Evolutionary conservation across 1,140 invertebrate genomes (phyloP).

Genomic region (Bombus difficillimus): DNA sequence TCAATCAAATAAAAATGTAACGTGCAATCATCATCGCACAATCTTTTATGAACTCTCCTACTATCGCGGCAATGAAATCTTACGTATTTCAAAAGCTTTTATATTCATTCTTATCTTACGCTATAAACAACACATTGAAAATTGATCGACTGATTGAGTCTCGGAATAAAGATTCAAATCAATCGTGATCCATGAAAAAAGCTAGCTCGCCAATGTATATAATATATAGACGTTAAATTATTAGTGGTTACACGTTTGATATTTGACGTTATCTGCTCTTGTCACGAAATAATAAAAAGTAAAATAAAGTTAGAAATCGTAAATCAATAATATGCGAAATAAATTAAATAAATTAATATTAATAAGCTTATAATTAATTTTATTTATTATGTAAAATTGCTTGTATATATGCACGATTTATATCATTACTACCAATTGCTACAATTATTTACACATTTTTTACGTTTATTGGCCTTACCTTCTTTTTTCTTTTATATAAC

Average conservation of each 20-base stretch:
- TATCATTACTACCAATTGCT: too few species aligned
- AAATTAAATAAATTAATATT: not conserved
- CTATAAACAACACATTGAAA: not conserved
- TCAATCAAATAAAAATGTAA: conserved; percentile 13
- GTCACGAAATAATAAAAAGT: not conserved
- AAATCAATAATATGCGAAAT: not conserved
- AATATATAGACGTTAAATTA: too few species aligned
- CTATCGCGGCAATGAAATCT: not conserved
- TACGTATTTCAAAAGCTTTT: not conserved
- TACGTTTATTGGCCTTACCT: too few species aligned
- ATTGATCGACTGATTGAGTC: not conserved
- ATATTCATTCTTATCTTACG: too few species aligned
- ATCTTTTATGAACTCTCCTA: not conserved
- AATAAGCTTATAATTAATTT: too few species aligned
- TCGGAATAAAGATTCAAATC: not conserved
- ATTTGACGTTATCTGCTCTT: not conserved
- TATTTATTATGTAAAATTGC: not conserved
- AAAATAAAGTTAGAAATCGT: not conserved
- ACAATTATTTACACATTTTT: too few species aligned
- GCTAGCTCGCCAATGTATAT: too few species aligned
- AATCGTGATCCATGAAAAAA: not conserved
- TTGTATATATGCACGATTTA: not conserved
- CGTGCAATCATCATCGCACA: not conserved
- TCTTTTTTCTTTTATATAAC: too few species aligned
- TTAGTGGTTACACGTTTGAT: not conserved